Evolutionary conservation across 2,113 vertebrate species (phyloP).

Genomic region (Probosciger aterrimus): DNA sequence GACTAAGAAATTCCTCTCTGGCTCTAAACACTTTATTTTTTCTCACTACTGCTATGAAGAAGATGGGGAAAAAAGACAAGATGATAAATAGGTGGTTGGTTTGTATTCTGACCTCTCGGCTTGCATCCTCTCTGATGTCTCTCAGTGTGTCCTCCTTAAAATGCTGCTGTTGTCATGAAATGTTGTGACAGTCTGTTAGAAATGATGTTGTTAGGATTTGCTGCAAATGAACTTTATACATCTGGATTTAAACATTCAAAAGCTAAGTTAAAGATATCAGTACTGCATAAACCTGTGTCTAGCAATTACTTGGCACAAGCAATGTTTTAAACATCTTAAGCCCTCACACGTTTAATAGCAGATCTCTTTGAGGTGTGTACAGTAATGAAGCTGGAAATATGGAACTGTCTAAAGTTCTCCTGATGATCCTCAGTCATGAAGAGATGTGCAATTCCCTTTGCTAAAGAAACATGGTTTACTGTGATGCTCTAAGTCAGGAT

Average conservation of each 20-base stretch:
- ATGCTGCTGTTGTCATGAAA: conserved; percentile 41
- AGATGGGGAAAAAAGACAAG: conserved; percentile 30
- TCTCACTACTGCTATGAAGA: conserved; percentile 46
- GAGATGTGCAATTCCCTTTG: background rate
- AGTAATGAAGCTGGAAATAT: background rate
- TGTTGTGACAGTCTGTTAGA: conserved; percentile 29
- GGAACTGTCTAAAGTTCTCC: background rate
- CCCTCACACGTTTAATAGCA: background rate
- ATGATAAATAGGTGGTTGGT: conserved; percentile 48
- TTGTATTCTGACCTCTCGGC: conserved; percentile 48
- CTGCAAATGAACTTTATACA: background rate
- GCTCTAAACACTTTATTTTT: conserved; percentile 64
- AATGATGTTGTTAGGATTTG: background rate
- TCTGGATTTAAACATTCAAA: background rate
- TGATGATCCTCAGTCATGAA: background rate
- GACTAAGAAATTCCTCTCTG: conserved; percentile 62
- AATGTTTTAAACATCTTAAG: background rate
- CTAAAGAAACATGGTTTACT: background rate
- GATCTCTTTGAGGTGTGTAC: background rate
- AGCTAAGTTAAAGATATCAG: background rate
- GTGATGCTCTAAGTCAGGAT: background rate
- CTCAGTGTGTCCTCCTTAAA: conserved; percentile 27
- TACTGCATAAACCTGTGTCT: background rate
- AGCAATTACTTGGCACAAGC: background rate
- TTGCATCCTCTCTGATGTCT: conserved; percentile 47